Conservation (phyloP, 2,113 vertebrate genomes). For the Ancistrus triradiatus region DNA sequence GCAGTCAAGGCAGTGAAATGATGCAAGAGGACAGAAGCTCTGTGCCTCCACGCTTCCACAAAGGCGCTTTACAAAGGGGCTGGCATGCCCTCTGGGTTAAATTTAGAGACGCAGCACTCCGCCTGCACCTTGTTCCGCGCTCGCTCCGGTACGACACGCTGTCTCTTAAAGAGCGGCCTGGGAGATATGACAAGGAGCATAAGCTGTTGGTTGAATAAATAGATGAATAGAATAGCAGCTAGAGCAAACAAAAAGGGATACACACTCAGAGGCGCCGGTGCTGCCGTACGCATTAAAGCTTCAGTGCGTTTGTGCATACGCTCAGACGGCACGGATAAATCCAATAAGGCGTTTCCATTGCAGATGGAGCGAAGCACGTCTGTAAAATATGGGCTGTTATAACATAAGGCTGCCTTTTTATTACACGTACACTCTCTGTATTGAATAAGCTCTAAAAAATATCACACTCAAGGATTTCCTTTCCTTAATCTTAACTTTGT, state of each 20-base stretch:
- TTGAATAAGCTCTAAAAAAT: too few relatives aligned
- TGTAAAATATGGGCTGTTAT: conserved; percentile 53
- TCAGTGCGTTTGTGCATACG: conserved; percentile 20
- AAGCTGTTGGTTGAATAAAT: conserved; percentile 55
- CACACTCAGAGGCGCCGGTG: conserved; percentile 7
- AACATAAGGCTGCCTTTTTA: conserved; percentile 47
- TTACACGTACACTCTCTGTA: conserved; percentile 49
- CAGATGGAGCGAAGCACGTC: conserved; percentile 45
- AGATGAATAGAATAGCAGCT: conserved; percentile 49
- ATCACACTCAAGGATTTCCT: too few relatives aligned
- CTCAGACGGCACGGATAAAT: conserved; percentile 47
- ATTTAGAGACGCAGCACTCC: conserved; percentile 37
- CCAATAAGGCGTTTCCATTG: conserved; percentile 56
- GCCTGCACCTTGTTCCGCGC: conserved; percentile 29
- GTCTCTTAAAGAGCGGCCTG: conserved; percentile 38
- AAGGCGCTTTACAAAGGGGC: conserved; percentile 26
- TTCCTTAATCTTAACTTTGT: too few relatives aligned
- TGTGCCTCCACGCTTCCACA: conserved; percentile 30
- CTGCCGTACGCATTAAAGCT: conserved; percentile 21
- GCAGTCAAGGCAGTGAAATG: conserved; percentile 21
- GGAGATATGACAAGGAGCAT: conserved; percentile 38
- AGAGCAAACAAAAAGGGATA: conserved; percentile 48
- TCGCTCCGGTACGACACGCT: conserved; percentile 28
- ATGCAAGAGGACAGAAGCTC: conserved; percentile 32
- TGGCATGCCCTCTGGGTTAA: conserved; percentile 40